Evolutionary conservation across 2,888 invertebrate genomes (phyloP).

Genomic region (Aspidiotus destructor): DNA sequence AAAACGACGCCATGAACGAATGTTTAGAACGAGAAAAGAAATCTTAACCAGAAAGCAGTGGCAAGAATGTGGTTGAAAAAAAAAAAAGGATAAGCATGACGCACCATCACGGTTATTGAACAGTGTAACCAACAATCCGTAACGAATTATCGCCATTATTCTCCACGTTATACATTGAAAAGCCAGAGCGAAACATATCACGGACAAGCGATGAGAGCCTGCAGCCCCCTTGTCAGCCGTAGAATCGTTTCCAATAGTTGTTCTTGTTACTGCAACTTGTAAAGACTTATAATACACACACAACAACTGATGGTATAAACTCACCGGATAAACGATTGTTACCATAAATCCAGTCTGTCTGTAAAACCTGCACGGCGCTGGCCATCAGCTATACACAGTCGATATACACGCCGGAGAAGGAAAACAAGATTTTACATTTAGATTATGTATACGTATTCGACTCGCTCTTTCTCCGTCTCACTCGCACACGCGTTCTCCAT

Average conservation of each 20-base stretch:
- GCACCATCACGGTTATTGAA: constrained; percentile 24
- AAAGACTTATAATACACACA: not conserved
- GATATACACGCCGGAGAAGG: not conserved
- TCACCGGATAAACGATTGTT: constrained; percentile 1
- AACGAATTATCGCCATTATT: constrained; percentile 31
- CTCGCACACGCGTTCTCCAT: too few relatives aligned
- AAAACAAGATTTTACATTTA: constrained; percentile 13
- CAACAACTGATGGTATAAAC: not conserved
- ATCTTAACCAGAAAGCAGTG: constrained; percentile 3
- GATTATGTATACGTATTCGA: constrained; percentile 2
- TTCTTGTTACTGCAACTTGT: not conserved
- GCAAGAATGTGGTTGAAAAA: constrained; percentile 23
- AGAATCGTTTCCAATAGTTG: too few relatives aligned
- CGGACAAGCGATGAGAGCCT: not conserved
- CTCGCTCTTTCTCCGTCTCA: not conserved
- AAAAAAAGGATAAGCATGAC: constrained; percentile 12
- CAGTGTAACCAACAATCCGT: constrained; percentile 32
- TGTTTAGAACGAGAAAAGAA: not conserved
- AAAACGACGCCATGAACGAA: constrained; percentile 5
- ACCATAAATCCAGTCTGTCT: constrained; percentile 1
- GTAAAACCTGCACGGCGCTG: not conserved
- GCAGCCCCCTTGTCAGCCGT: not conserved
- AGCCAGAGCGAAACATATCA: constrained; percentile 3
- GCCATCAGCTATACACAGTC: not conserved
- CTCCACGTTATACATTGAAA: constrained; percentile 25